These are phyloP conservation scores for Apostichopus parvimensis DNA, from an alignment of 35 echinoderm and acorn worm species.

Conservation along the genomic window DNA sequence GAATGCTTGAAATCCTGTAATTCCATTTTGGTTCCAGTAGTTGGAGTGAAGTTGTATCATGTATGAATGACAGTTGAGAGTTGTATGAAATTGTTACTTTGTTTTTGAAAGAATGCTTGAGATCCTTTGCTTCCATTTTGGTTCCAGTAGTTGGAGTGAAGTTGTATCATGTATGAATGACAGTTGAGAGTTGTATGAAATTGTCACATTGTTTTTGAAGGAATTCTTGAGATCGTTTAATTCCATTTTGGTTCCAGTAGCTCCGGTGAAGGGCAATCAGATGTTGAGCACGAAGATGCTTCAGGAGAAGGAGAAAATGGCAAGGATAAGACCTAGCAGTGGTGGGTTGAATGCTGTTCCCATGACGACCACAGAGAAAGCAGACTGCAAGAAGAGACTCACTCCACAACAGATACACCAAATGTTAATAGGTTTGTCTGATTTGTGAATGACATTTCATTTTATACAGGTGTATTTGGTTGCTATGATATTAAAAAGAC, in stretches of 20 bases:
- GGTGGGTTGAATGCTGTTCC: slow-evolving; percentile 96
- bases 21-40: slow-evolving; percentile 49
- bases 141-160: slow-evolving; percentile 71
- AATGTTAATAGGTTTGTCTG: slow-evolving; percentile 86
- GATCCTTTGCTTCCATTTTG: neutral
- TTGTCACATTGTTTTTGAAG: neutral
- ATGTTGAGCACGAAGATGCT: slow-evolving; percentile 94
- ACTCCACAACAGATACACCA: slow-evolving; percentile 93
- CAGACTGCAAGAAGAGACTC: slow-evolving; percentile 88
- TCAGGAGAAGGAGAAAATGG: slow-evolving; percentile 49
- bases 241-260: slow-evolving; percentile 52
- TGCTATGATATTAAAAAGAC: too few species aligned
- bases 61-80: too few species aligned
- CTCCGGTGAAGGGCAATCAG: slow-evolving; percentile 56
- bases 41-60: slow-evolving; percentile 37
- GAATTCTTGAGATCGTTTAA: neutral
- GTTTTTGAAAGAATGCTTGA: neutral
- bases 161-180: too few species aligned
- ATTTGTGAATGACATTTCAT: too few species aligned
- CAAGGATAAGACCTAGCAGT: slow-evolving; percentile 70
- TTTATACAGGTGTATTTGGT: too few species aligned
- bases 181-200: too few species aligned
- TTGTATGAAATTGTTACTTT: neutral
- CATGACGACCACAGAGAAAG: slow-evolving; percentile 86
- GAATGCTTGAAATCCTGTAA: neutral